Conservation (phyloP, 1,140 invertebrate genomes). For the Mercenaria mercenaria region DNA sequence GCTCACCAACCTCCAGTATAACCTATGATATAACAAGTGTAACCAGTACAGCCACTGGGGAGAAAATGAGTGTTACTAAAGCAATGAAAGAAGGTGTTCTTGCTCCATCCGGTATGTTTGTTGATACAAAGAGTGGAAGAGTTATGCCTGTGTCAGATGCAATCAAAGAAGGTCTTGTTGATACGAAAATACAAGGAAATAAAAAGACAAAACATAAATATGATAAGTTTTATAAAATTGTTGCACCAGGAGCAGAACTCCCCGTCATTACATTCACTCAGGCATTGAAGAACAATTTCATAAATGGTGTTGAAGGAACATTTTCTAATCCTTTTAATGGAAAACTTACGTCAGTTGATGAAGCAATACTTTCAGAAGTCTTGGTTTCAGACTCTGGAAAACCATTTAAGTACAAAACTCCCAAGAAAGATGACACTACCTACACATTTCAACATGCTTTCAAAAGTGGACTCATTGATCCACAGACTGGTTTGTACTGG, state of each 20-base stretch:
- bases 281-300: constrained; percentile 92
- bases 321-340: constrained; percentile 93
- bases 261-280: constrained; percentile 91
- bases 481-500: constrained; percentile 87
- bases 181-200: constrained; percentile 87
- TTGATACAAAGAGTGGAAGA: constrained; percentile 94
- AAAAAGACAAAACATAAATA: constrained; percentile 28
- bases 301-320: constrained; percentile 91
- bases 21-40: constrained; percentile 89
- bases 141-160: constrained; percentile 92
- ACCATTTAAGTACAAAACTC: constrained; percentile 78
- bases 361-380: constrained; percentile 91
- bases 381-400: constrained; percentile 92
- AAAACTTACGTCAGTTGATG: constrained; percentile 90
- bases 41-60: constrained; percentile 91
- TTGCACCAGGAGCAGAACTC: constrained; percentile 44
- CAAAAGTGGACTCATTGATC: constrained; percentile 77
- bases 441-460: constrained; percentile 80
- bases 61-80: constrained; percentile 75
- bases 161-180: constrained; percentile 92
- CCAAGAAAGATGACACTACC: constrained; percentile 71
- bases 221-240: constrained; percentile 55
- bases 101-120: constrained; percentile 80
- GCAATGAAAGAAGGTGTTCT: constrained; percentile 84
- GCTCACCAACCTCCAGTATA: constrained; percentile 15